These are phyloP conservation scores for Odocoileus hemionus DNA, from an alignment of 2,113 vertebrate genomes.

Conservation along the genomic window DNA sequence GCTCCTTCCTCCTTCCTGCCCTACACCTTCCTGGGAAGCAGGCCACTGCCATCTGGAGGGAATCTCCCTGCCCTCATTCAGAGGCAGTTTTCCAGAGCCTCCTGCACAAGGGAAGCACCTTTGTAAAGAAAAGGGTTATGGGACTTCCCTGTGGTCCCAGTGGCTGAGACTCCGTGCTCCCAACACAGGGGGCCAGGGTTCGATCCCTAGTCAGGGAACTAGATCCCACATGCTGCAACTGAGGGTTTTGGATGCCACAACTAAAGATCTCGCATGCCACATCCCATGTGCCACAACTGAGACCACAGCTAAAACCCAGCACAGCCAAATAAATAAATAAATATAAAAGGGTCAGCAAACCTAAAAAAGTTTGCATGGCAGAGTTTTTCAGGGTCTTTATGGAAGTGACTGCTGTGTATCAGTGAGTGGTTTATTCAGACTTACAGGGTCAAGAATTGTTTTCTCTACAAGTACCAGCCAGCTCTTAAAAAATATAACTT, in stretches of 20 bases:
- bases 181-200: neutral
- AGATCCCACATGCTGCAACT: neutral
- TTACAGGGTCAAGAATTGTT: slow-evolving; percentile 50
- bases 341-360: neutral
- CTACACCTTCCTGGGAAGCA: neutral
- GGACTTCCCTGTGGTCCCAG: neutral
- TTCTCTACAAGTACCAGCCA: slow-evolving; percentile 47
- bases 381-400: neutral
- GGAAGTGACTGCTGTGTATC: slow-evolving; percentile 34
- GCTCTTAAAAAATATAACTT: slow-evolving; percentile 54
- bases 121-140: neutral
- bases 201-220: neutral
- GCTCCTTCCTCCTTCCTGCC: neutral
- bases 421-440: slow-evolving; percentile 58
- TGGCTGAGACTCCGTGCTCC: neutral
- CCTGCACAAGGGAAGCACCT: neutral
- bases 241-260: neutral
- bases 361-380: neutral
- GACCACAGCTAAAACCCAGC: neutral
- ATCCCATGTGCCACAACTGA: neutral
- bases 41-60: neutral
- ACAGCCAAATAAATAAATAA: neutral
- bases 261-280: neutral
- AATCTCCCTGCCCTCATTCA: neutral
- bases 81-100: neutral